phyloP scores from a whole-genome alignment of 2,888 invertebrate species.

The Calameuta idolon region DNA sequence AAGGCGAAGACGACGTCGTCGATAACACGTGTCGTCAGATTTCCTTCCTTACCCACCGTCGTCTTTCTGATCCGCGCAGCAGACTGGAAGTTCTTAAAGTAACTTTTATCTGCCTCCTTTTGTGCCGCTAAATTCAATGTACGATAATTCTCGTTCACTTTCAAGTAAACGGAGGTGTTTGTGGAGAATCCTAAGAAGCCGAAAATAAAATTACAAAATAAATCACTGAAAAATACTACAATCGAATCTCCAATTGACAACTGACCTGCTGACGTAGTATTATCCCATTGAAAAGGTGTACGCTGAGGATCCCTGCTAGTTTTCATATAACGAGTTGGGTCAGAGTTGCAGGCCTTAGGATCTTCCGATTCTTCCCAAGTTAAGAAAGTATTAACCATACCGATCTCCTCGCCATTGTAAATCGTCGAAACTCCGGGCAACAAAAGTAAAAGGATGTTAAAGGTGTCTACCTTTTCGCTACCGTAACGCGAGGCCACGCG shows the following conservation, averaged over 20 bases:
- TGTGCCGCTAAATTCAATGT: constrained; percentile 73
- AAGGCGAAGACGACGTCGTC: constrained; percentile 70
- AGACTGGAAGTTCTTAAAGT: constrained; percentile 73
- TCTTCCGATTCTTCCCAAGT: constrained; percentile 75
- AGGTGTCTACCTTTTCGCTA: neutral
- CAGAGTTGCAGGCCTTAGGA: constrained; percentile 75
- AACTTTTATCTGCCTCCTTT: constrained; percentile 66
- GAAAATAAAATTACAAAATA: no score
- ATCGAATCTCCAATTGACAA: no score
- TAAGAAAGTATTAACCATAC: constrained; percentile 55
- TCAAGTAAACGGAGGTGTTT: constrained; percentile 75
- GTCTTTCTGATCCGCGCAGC: constrained; percentile 71
- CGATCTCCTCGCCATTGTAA: constrained; percentile 16
- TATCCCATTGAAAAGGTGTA: constrained; percentile 77
- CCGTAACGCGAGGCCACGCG: constrained; percentile 16
- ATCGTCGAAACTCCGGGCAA: constrained; percentile 10
- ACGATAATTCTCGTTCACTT: constrained; percentile 74
- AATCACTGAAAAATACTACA: no score
- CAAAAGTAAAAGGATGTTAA: constrained; percentile 6
- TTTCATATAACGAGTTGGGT: constrained; percentile 71
- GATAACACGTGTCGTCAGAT: constrained; percentile 70
- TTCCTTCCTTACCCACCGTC: constrained; percentile 71
- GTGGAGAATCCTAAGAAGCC: constrained; percentile 70
- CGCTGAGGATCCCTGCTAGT: constrained; percentile 75
- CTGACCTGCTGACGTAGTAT: constrained; percentile 65